Evolutionary conservation across 2,888 invertebrate species (phyloP), one percentile per base, ranked within the genome.

Genomic region (Cephus pulcher): DNA sequence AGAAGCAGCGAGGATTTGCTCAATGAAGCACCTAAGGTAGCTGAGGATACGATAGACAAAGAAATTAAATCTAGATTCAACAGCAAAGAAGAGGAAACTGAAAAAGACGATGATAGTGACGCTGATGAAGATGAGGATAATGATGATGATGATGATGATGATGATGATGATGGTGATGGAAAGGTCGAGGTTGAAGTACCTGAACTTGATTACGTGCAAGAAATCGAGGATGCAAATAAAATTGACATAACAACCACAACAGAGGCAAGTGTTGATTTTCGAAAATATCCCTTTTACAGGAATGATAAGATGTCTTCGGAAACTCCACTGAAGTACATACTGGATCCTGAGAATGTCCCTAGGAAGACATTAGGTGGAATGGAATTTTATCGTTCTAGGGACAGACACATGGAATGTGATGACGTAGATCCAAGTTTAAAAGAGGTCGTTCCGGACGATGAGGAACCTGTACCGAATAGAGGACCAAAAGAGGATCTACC

Each of bases 331-430:
- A 92, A 94, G 69, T 96, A 96, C 86, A 94, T 95, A 0, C 94
- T 95, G 87, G 93, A 95, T 91, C 92, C 95, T 0, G 90, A 92
- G 78, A 92, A 93, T 11, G 93, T 95, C 35, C 96, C 96, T 0
- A 91, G 90, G 40, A 96, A 96, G 91, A 93, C 93, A 0, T 91
- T 92, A 12, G 94, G 94, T n/a, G 94, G 94, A 15, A 94, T 95
- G 87, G 94, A 95, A 79, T 96, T 96, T 91, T 96, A 96, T 85
- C 94, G 95, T 80, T 95, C 95, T 0, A 93, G 94, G 78, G 90
- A 92, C 76, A 80, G 82, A 15, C 85, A 89, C 75, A 86, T 89
- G 33, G 84, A 89, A 11, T 93, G 93, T 80, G 89, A 89, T 11
- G 92, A 92, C n/a, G 86, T 89, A 33, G 88, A 89, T 82, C 90